A percentile compares a stretch with the other conserved stretches of the same genome.
These are phyloP conservation scores for Acipenser transmontanus DNA, from an alignment of 2,797 vertebrate species.

Conservation along the genomic window DNA sequence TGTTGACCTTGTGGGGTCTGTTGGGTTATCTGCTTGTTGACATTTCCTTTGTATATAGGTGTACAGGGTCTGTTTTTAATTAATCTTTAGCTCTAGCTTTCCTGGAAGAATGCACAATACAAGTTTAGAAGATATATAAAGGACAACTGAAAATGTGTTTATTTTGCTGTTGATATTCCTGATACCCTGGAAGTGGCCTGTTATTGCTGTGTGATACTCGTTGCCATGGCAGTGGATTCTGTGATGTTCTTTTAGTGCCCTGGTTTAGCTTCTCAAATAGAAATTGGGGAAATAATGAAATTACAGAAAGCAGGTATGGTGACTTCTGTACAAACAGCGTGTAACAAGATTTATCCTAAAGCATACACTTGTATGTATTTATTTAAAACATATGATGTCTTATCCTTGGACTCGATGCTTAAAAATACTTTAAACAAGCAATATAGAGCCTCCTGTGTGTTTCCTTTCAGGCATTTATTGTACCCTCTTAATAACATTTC, in stretches of 20 bases:
- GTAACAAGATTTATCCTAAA: too few relatives aligned
- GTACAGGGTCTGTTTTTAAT: neutral
- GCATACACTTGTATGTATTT: too few relatives aligned
- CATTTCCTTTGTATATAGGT: conserved; percentile 6
- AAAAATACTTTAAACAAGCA: too few relatives aligned
- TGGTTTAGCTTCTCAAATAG: conserved; percentile 20
- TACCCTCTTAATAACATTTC: too few relatives aligned
- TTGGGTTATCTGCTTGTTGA: conserved; percentile 26
- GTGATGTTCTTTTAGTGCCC: conserved; percentile 40
- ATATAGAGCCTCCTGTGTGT: too few relatives aligned
- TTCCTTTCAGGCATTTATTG: too few relatives aligned
- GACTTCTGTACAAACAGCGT: neutral
- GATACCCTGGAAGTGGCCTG: conserved; percentile 52
- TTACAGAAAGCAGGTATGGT: neutral
- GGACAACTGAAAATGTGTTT: conserved; percentile 19
- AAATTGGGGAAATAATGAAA: conserved; percentile 7
- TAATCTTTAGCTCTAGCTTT: conserved; percentile 16
- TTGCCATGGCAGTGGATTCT: conserved; percentile 60
- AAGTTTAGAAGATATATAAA: neutral
- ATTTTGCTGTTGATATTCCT: conserved; percentile 27
- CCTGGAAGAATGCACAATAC: neutral
- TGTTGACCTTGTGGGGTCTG: conserved; percentile 69
- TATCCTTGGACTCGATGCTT: too few relatives aligned
- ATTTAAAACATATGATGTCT: too few relatives aligned
- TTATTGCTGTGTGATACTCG: conserved; percentile 50